Conservation (phyloP, 2,113 vertebrate genomes). For the Dipodomys spectabilis region DNA sequence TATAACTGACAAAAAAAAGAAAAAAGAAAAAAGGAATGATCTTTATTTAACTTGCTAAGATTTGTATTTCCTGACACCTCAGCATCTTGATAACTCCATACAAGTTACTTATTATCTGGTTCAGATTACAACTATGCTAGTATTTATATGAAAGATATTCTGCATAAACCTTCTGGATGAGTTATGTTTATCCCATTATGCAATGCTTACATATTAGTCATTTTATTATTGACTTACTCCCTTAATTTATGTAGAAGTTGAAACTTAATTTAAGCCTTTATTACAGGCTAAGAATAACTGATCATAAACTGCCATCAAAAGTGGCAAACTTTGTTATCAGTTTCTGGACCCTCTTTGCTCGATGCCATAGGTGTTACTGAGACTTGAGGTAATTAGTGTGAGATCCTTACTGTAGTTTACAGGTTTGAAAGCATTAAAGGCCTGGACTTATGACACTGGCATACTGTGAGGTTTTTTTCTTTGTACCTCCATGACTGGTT, state of each 20-base stretch:
- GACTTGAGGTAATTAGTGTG: not conserved
- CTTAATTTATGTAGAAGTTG: not conserved
- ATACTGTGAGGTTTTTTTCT: slow-evolving; percentile 30
- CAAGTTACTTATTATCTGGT: slow-evolving; percentile 27
- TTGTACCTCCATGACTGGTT: not conserved
- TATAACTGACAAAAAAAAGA: no score
- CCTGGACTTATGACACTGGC: not conserved
- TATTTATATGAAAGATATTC: slow-evolving; percentile 27
- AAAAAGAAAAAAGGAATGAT: not conserved
- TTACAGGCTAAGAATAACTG: not conserved
- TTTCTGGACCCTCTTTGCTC: not conserved
- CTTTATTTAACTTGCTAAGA: slow-evolving; percentile 2
- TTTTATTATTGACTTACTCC: slow-evolving; percentile 7
- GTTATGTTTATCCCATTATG: not conserved
- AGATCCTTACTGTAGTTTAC: not conserved
- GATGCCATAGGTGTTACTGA: not conserved
- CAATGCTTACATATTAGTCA: slow-evolving; percentile 35
- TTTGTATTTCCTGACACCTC: slow-evolving; percentile 48
- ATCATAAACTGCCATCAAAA: not conserved
- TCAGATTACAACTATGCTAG: not conserved
- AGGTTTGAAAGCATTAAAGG: not conserved
- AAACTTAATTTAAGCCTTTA: not conserved
- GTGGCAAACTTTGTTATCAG: not conserved
- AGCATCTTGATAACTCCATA: not conserved
- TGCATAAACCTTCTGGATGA: slow-evolving; percentile 23